These are phyloP conservation scores for Esox masquinongy DNA, from an alignment of 2,797 vertebrate genomes.

Conservation along the genomic window DNA sequence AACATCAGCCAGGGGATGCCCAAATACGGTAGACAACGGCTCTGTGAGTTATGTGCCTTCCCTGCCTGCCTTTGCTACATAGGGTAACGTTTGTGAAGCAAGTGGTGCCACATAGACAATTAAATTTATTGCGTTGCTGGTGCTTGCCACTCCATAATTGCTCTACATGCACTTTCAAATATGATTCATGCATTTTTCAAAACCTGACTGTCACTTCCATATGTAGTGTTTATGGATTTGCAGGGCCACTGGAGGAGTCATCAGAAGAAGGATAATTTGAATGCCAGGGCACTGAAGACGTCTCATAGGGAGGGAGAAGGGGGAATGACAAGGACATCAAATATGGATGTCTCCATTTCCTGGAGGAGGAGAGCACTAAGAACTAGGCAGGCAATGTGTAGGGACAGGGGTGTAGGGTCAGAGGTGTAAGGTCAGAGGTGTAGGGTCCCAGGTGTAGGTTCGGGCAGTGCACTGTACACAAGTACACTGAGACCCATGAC, in stretches of 20 bases:
- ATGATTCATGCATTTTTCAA: slow-evolving; percentile 47
- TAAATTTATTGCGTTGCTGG: slow-evolving; percentile 37
- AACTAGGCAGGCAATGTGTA: no score
- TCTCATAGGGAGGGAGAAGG: slow-evolving; percentile 16
- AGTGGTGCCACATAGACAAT: slow-evolving; percentile 26
- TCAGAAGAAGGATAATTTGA: slow-evolving; percentile 42
- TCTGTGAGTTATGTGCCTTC: background rate
- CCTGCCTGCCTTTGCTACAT: slow-evolving; percentile 19
- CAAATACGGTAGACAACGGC: slow-evolving; percentile 37
- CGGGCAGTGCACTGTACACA: no score
- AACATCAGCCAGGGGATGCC: slow-evolving; percentile 30
- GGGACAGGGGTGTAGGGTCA: no score
- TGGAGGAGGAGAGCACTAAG: slow-evolving; percentile 15
- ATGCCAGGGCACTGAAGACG: slow-evolving; percentile 16
- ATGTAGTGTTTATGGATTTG: background rate
- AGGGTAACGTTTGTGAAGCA: slow-evolving; percentile 35
- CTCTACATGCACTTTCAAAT: slow-evolving; percentile 47
- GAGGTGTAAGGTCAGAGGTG: no score
- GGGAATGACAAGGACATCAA: slow-evolving; percentile 50
- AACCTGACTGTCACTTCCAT: slow-evolving; percentile 6
- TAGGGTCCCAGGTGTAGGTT: no score
- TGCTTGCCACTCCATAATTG: slow-evolving; percentile 16
- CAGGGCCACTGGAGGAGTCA: slow-evolving; percentile 6
- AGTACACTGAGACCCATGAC: no score
- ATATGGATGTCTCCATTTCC: slow-evolving; percentile 69